A percentile compares a stretch with the other conserved stretches of the same genome.
Conservation (phyloP, 2,797 vertebrate species). For the Acanthornis magna region DNA sequence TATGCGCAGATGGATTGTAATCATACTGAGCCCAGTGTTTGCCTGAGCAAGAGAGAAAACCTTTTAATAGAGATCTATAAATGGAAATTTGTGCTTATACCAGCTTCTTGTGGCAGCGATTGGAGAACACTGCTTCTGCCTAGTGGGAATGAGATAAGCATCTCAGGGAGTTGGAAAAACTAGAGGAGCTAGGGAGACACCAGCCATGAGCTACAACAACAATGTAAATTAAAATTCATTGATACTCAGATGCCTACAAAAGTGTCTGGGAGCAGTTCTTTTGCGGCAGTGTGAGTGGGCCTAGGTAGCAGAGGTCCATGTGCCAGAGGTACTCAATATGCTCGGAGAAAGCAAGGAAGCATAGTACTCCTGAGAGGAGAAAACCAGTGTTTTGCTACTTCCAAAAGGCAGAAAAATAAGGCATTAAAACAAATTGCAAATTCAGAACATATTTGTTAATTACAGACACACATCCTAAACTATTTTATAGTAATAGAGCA, state of each 20-base stretch:
- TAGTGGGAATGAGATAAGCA: background rate
- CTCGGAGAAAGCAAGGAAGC: background rate
- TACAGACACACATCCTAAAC: background rate
- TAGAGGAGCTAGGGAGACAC: background rate
- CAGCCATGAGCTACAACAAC: background rate
- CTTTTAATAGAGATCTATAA: slow-evolving; percentile 13
- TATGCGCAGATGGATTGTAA: slow-evolving; percentile 21
- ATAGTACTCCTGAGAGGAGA: background rate
- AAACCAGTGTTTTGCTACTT: background rate
- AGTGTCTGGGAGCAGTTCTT: background rate
- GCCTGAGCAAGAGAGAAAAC: background rate
- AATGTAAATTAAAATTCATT: background rate
- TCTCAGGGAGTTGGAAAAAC: background rate
- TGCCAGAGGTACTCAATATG: background rate
- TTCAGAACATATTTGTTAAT: background rate
- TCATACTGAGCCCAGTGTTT: background rate
- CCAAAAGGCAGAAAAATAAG: background rate
- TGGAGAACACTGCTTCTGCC: background rate
- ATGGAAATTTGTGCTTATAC: slow-evolving; percentile 1
- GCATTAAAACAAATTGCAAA: background rate
- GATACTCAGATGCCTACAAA: background rate
- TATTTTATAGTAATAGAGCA: background rate
- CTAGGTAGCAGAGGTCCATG: background rate
- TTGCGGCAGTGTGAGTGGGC: background rate
- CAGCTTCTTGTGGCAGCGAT: background rate